These are phyloP conservation scores for Paracanthobrama guichenoti DNA, from an alignment of 2,113 vertebrate species.

Conservation along the genomic window DNA sequence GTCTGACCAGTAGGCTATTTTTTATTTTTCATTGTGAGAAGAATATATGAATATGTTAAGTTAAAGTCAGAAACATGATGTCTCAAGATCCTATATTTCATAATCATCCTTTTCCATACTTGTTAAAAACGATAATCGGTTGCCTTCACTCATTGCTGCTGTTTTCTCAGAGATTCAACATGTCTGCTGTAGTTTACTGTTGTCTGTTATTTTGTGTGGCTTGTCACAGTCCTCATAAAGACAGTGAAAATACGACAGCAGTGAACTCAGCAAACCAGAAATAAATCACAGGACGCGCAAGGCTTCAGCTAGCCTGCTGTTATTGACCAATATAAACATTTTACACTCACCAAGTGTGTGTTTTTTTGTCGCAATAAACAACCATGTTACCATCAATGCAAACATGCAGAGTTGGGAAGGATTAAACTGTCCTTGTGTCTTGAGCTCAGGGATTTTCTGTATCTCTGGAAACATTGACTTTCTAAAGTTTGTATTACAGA, in stretches of 20 bases:
- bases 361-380: slow-evolving; percentile 72
- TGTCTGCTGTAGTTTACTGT: not conserved
- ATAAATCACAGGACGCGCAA: slow-evolving; percentile 62
- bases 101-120: not conserved
- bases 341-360: slow-evolving; percentile 64
- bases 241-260: slow-evolving; percentile 57
- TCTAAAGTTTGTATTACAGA: slow-evolving; percentile 10
- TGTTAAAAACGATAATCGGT: not conserved
- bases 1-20: not conserved
- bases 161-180: not conserved
- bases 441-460: slow-evolving; percentile 63
- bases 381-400: slow-evolving; percentile 74
- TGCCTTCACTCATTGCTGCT: not conserved
- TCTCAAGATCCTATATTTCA: not conserved
- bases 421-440: slow-evolving; percentile 51
- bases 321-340: slow-evolving; percentile 72
- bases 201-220: slow-evolving; percentile 49
- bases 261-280: slow-evolving; percentile 60
- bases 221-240: slow-evolving; percentile 52
- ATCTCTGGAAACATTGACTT: slow-evolving; percentile 68
- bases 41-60: not conserved
- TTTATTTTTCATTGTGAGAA: not conserved
- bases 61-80: not conserved
- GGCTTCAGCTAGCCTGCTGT: slow-evolving; percentile 55
- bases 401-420: slow-evolving; percentile 54